A percentile compares a stretch with the other conserved stretches of the same genome.
phyloP scores from a whole-genome alignment of 2,797 vertebrate species.

The Coreius guichenoti region DNA sequence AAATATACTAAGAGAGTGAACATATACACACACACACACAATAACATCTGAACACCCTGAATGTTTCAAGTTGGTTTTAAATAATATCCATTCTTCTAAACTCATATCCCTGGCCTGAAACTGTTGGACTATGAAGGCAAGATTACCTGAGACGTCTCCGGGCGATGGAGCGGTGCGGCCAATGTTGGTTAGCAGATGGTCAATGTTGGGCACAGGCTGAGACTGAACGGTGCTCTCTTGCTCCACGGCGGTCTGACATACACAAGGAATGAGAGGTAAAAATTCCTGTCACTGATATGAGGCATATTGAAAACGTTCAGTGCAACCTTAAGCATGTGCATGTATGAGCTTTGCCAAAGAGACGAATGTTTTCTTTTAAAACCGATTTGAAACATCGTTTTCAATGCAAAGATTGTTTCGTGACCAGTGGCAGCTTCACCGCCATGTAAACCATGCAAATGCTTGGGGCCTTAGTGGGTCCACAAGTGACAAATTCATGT shows the following conservation, averaged over 20 bases:
- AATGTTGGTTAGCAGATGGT: constrained; percentile 98
- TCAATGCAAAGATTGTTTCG: background rate
- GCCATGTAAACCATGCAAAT: constrained; percentile 19
- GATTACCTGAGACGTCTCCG: constrained; percentile 98
- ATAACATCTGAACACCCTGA: constrained; percentile 35
- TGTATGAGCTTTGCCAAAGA: background rate
- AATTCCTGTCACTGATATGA: background rate
- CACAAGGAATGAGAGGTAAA: constrained; percentile 3
- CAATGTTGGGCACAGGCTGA: constrained; percentile 99
- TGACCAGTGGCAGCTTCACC: constrained; percentile 13
- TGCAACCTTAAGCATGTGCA: background rate
- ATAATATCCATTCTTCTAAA: constrained; percentile 31
- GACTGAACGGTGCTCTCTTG: constrained; percentile 95
- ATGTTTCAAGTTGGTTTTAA: constrained; percentile 9
- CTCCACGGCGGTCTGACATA: constrained; percentile 87
- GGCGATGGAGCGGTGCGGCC: constrained; percentile 89
- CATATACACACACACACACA: constrained; percentile 40
- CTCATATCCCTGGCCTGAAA: constrained; percentile 22
- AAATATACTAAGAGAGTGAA: constrained; percentile 48
- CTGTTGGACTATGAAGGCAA: constrained; percentile 54
- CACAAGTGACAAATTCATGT: background rate
- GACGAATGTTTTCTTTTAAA: background rate
- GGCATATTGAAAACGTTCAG: background rate
- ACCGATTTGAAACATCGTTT: background rate
- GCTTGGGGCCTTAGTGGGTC: background rate